Base-by-base conservation (phyloP, 2,797 vertebrate species). In the Ptychadena robeensis region DNA sequence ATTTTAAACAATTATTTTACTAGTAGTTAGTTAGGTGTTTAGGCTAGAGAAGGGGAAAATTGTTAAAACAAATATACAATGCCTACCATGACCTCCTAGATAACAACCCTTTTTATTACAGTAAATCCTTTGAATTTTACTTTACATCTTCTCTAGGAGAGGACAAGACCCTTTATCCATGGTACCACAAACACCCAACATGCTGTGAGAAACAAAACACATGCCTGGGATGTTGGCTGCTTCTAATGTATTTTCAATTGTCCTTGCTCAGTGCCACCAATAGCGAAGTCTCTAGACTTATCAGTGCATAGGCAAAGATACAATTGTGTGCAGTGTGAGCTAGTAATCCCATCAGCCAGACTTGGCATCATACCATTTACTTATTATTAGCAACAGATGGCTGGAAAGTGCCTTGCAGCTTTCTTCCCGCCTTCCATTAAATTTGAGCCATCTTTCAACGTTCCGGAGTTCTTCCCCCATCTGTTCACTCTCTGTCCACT, bases 371-470 rank as follows among this genome's bases (percentile, higher is more conserved):
- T 73, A 71, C 81, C 78, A 71, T 76, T 53, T 80, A 85, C 81
- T 85, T 85, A 85, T 85, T 80, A 85, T 80, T 64, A 76, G 53
- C 37, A 85, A 71, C 83, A 85, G 83, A 85, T 85, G 83, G 78
- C 65, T 65, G 12, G 31, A 57, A 66, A 76, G 72, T 80, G 83
- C 38, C 78, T 80, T 22, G 44, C 65, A 48, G 78, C 77, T 80
- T 57, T 63, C 61, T 48, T 67, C 68, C 48, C 68, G 70, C 82
- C 70, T 61, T 6, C 48, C 64, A 18, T 34, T 25, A 38, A 69
- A 32, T 64, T 25, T 12, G 9, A 75, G 77, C 71, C 82, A 85
- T 78, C 15, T 25, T 37, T 48, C 65, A 53, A 69, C 14, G 70
- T 80, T 70, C 63, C 37, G 70, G 71, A 85, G 71, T 64, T 75